phyloP scores from a whole-genome alignment of 2,797 vertebrate species.

The Eleutherodactylus coqui region DNA sequence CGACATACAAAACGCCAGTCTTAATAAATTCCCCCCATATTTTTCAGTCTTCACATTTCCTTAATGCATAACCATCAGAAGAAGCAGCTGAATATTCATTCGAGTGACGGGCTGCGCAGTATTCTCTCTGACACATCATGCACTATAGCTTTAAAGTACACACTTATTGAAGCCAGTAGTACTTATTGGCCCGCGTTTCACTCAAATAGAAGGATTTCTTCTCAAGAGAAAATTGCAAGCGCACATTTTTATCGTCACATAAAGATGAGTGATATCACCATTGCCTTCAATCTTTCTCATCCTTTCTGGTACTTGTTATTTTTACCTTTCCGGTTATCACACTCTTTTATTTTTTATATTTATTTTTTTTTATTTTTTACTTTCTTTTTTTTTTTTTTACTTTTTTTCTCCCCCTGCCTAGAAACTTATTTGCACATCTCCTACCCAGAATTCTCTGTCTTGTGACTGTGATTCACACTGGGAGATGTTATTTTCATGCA shows the following conservation, averaged over 20 bases:
- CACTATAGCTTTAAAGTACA: slow-evolving; percentile 12
- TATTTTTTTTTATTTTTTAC: neutral
- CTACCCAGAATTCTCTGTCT: slow-evolving; percentile 44
- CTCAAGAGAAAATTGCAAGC: slow-evolving; percentile 51
- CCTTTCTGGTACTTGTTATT: slow-evolving; percentile 54
- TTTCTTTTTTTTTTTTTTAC: neutral
- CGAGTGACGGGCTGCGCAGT: neutral
- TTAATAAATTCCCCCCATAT: too few species aligned
- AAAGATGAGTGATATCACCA: slow-evolving; percentile 58
- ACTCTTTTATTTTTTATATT: slow-evolving; percentile 11
- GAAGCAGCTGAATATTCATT: slow-evolving; percentile 27
- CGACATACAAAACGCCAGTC: too few species aligned
- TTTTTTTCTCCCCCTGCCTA: neutral
- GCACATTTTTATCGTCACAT: slow-evolving; percentile 55
- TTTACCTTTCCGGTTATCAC: slow-evolving; percentile 41
- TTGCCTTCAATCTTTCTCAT: slow-evolving; percentile 51
- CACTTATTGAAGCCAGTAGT: slow-evolving; percentile 22
- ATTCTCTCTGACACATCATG: slow-evolving; percentile 8
- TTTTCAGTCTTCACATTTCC: neutral
- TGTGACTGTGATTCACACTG: slow-evolving; percentile 29
- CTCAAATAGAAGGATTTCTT: slow-evolving; percentile 58
- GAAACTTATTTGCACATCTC: slow-evolving; percentile 6
- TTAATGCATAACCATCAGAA: neutral
- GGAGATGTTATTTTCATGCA: slow-evolving; percentile 42
- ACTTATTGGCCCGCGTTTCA: slow-evolving; percentile 47